phyloP scores from a whole-genome alignment of 2,888 invertebrate genomes.

The Caenorhabditis sulstoni region DNA sequence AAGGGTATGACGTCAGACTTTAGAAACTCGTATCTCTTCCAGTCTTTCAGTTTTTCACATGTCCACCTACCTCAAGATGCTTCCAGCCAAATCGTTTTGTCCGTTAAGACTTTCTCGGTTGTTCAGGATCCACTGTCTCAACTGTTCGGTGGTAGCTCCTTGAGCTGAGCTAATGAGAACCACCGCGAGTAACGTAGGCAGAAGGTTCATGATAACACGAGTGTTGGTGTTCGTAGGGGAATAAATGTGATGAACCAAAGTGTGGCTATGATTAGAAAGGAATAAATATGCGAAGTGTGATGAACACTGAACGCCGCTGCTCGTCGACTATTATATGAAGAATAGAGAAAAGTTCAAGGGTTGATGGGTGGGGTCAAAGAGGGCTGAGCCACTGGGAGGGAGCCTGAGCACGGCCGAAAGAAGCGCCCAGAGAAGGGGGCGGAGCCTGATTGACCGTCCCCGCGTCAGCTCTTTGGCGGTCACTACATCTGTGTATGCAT shows the following conservation, averaged over 20 bases:
- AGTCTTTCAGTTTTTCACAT: no score
- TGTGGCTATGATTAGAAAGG: not conserved
- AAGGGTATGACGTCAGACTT: not conserved
- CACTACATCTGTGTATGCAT: constrained; percentile 41
- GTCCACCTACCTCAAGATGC: constrained; percentile 63
- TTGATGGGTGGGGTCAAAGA: constrained; percentile 10
- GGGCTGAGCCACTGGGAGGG: not conserved
- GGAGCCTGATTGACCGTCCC: constrained; percentile 18
- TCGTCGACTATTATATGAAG: constrained; percentile 17
- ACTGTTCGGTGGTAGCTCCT: constrained; percentile 75
- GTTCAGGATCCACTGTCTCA: constrained; percentile 76
- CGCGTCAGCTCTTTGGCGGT: constrained; percentile 15
- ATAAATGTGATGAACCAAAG: not conserved
- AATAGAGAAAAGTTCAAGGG: constrained; percentile 2
- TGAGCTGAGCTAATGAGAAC: constrained; percentile 13
- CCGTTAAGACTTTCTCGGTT: constrained; percentile 70
- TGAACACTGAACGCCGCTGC: not conserved
- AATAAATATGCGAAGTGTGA: constrained; percentile 2
- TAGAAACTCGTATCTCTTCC: no score
- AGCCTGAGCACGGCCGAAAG: constrained; percentile 25
- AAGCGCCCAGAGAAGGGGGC: constrained; percentile 28
- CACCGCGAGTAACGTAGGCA: constrained; percentile 9
- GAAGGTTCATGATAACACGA: constrained; percentile 18
- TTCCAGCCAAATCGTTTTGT: constrained; percentile 72
- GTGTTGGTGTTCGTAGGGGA: not conserved